Conservation (phyloP, 2,888 invertebrate species). For the Steinernema carpocapsae region DNA sequence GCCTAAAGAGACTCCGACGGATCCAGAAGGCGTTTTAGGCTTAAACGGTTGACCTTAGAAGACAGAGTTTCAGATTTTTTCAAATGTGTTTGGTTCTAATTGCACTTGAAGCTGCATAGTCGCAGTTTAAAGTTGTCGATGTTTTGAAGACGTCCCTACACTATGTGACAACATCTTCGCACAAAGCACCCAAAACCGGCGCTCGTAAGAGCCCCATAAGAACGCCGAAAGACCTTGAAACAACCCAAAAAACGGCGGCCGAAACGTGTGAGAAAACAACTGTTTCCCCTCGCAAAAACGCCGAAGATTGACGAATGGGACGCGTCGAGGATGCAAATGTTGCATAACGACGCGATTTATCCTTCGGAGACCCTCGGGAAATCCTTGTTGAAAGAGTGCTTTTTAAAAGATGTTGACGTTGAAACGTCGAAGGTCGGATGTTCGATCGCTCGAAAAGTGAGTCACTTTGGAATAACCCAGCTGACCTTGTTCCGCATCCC, state of each 20-base stretch:
- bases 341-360: conserved; percentile 28
- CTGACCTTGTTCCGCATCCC: no score
- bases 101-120: no score
- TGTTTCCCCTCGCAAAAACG: background rate
- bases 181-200: background rate
- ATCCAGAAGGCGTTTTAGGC: no score
- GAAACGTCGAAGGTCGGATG: no score
- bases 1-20: no score
- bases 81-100: no score
- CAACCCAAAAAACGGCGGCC: background rate
- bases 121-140: no score
- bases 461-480: no score
- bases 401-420: background rate
- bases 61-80: no score
- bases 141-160: no score
- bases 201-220: background rate
- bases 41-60: no score
- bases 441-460: no score
- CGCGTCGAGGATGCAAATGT: conserved; percentile 26
- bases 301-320: conserved; percentile 9
- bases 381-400: background rate
- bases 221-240: background rate
- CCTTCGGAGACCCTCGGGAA: background rate
- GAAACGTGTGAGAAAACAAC: conserved; percentile 21
- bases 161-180: background rate